Base-by-base conservation (phyloP, 2,797 vertebrate species). In the Ctenosaura bakeri region DNA sequence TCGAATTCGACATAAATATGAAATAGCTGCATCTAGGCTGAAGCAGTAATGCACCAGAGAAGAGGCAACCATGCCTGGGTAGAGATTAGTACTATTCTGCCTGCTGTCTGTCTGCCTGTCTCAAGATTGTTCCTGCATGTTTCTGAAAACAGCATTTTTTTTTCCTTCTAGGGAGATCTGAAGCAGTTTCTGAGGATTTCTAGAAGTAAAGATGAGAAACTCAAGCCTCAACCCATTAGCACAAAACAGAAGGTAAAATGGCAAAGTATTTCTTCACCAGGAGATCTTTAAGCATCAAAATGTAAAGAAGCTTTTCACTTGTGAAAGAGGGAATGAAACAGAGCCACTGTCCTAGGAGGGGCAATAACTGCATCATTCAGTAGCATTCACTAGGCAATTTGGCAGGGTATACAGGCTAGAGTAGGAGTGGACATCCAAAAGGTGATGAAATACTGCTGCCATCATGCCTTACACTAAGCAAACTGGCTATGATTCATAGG, bases 111-210 rank as follows among this genome's bases (percentile, higher is more conserved):
- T 12, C 52, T 52, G 52, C 52, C 42, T 35, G 12, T 13, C 24
- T 83, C 6, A 29, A 10, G 24, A 7, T 59, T 50, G 26, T 87
- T 8, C 20, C 3, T 83, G 24, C 14, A 1, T 77, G 50, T 26
- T 56, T 88, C 84, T 94, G 80, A 93, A 29, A 66, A 81, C 50
- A 7, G 32, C 46, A 0, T 18, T 13, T 24, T 69, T 69, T 54
- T 50, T 95, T 79, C 92, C 38, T 82, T 13, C 18, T 93, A 99
- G 99, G 99, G 99, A 86, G 99, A 99, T 90, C 97, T 99, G 88
- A 99, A 99, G 93, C 99, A 99, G 97, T 99, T 98, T 96, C 97
- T 99, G 94, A 98, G 98, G 94, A 99, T 99, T 96, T 99, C 98
- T 92, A 99, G 98, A 96, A 98, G 97, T 97, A 99, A 98, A 97